These are phyloP conservation scores for Sminthurides aquaticus DNA, from an alignment of 2,888 invertebrate species.

Conservation along the genomic window DNA sequence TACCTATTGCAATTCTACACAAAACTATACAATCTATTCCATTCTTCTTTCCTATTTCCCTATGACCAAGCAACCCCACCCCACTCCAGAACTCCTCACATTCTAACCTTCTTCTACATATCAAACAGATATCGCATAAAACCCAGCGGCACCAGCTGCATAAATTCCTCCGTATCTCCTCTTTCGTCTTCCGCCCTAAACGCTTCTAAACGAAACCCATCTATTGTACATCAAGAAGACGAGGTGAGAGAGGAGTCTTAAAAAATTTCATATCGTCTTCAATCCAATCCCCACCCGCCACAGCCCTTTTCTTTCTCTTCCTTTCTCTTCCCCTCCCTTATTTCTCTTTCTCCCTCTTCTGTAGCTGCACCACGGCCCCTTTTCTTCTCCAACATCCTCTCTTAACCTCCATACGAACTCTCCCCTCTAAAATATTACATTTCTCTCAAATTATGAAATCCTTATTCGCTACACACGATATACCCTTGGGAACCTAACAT, in stretches of 20 bases:
- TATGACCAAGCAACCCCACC: not conserved
- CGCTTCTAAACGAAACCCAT: not conserved
- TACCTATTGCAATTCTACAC: not conserved
- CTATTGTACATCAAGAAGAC: too few species aligned
- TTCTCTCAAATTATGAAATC: not conserved
- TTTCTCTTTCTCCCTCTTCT: not conserved
- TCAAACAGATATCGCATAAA: not conserved
- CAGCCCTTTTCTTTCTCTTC: not conserved
- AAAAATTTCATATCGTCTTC: not conserved
- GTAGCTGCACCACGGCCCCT: not conserved
- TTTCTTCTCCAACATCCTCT: not conserved
- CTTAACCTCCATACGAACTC: too few species aligned
- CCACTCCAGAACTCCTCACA: too few species aligned
- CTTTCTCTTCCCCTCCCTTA: not conserved
- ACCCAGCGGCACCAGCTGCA: not conserved
- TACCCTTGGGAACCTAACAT: not conserved
- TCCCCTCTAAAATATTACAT: not conserved
- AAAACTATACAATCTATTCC: not conserved
- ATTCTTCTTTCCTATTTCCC: not conserved
- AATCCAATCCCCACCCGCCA: too few species aligned
- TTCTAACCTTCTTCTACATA: too few species aligned
- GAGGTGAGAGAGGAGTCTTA: not conserved
- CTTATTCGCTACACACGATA: not conserved
- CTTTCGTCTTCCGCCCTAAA: not conserved
- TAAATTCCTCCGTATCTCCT: not conserved